Evolutionary conservation across 2,797 vertebrate species (phyloP).

Genomic region (Girardinus metallicus): DNA sequence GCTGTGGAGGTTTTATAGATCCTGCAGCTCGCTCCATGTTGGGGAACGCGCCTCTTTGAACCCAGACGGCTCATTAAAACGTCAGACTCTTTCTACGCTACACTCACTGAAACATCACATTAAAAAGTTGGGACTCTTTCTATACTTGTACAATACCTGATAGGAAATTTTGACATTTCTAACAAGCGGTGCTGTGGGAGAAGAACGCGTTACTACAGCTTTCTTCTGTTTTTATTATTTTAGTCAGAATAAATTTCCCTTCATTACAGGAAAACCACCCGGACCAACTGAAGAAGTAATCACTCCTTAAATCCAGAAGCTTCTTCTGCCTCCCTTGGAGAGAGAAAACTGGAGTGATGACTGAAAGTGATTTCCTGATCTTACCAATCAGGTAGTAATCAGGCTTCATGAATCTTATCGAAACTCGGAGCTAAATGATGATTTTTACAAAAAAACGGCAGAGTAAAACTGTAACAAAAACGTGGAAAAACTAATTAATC

Average conservation of each 20-base stretch:
- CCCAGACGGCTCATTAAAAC: conserved; percentile 28
- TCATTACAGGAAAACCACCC: background rate
- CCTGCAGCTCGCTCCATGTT: conserved; percentile 16
- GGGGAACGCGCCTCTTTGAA: conserved; percentile 29
- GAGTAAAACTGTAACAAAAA: background rate
- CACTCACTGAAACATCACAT: background rate
- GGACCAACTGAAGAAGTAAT: background rate
- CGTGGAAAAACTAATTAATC: background rate
- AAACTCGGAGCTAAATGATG: too few relatives aligned
- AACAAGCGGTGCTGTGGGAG: background rate
- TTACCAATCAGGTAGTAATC: too few relatives aligned
- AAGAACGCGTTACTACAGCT: background rate
- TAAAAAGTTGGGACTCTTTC: too few relatives aligned
- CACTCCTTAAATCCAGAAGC: background rate
- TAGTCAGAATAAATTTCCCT: background rate
- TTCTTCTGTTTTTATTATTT: background rate
- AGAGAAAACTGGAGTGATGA: background rate
- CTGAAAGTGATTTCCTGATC: background rate
- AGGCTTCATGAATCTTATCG: too few relatives aligned
- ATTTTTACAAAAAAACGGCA: too few relatives aligned
- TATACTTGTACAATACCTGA: background rate
- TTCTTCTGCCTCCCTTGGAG: too few relatives aligned
- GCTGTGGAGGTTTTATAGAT: conserved; percentile 33
- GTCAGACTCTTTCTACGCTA: conserved; percentile 20
- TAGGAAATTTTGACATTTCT: background rate